phyloP scores from a whole-genome alignment of 2,888 invertebrate species.

The Helicoverpa assulta region DNA sequence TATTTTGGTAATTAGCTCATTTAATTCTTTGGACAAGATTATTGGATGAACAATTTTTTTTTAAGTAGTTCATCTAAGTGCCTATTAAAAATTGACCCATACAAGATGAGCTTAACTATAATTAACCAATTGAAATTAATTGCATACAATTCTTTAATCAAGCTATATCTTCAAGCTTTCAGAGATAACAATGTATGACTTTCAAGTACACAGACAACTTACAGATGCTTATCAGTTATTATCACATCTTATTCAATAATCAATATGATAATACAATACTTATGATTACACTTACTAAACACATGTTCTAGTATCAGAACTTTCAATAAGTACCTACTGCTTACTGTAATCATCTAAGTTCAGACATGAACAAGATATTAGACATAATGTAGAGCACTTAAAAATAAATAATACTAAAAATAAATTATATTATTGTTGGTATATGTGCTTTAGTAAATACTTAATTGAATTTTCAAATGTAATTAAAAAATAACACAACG shows the following conservation, averaged over 20 bases:
- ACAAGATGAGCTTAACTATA: not conserved
- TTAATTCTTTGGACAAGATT: slow-evolving; percentile 18
- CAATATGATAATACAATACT: not conserved
- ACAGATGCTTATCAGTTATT: not conserved
- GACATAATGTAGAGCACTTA: too few relatives aligned
- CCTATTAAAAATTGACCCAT: not conserved
- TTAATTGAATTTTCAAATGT: too few relatives aligned
- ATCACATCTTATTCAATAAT: slow-evolving; percentile 1
- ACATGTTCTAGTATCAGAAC: too few relatives aligned
- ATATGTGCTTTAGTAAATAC: too few relatives aligned
- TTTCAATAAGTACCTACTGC: too few relatives aligned
- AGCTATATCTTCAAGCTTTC: not conserved
- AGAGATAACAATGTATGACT: not conserved
- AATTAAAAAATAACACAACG: too few relatives aligned
- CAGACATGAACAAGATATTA: too few relatives aligned
- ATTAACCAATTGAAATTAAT: not conserved
- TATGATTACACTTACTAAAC: too few relatives aligned
- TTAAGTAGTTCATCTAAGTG: not conserved
- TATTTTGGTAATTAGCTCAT: slow-evolving; percentile 47
- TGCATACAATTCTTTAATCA: not conserved
- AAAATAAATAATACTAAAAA: too few relatives aligned
- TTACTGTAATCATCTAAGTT: too few relatives aligned
- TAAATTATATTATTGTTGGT: too few relatives aligned
- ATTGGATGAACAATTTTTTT: slow-evolving; percentile 11
- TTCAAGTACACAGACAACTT: not conserved